A percentile compares a stretch with the other conserved stretches of the same genome.
phyloP scores from a whole-genome alignment of 2,797 vertebrate genomes.

The Catostomus latipinnis region DNA sequence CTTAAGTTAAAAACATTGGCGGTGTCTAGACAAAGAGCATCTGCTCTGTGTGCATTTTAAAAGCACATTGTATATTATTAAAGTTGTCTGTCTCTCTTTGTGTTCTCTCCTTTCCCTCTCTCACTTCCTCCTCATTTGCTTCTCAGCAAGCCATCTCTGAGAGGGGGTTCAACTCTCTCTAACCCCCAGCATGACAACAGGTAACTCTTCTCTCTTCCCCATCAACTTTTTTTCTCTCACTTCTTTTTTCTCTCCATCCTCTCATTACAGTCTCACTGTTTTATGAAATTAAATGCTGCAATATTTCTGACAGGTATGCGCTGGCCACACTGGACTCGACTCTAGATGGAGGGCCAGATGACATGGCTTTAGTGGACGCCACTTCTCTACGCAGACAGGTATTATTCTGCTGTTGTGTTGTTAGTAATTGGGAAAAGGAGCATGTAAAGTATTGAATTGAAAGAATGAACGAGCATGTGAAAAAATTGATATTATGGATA shows the following conservation, averaged over 20 bases:
- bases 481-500: too few relatives aligned
- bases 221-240: constrained; percentile 41
- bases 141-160: constrained; percentile 90
- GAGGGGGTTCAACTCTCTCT: constrained; percentile 93
- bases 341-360: constrained; percentile 86
- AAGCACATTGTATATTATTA: constrained; percentile 7
- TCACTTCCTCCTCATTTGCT: constrained; percentile 73
- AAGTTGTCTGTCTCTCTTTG: constrained; percentile 54
- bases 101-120: constrained; percentile 75
- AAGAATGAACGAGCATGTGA: too few relatives aligned
- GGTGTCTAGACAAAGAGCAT: constrained; percentile 3
- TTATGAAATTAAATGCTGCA: not conserved
- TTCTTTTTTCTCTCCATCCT: constrained; percentile 53
- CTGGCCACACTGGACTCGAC: constrained; percentile 81
- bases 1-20: constrained; percentile 1
- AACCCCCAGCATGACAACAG: constrained; percentile 94
- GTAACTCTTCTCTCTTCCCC: constrained; percentile 79
- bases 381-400: constrained; percentile 94
- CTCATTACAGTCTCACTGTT: constrained; percentile 31
- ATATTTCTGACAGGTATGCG: constrained; percentile 75
- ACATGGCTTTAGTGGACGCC: constrained; percentile 91
- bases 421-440: too few relatives aligned
- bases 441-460: too few relatives aligned
- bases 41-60: not conserved
- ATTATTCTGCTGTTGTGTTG: not conserved